Percentiles rank a stretch among this genome's conserved stretches.
Evolutionary conservation across 2,888 invertebrate species (phyloP).

Genomic region (Xylophagus ater): DNA sequence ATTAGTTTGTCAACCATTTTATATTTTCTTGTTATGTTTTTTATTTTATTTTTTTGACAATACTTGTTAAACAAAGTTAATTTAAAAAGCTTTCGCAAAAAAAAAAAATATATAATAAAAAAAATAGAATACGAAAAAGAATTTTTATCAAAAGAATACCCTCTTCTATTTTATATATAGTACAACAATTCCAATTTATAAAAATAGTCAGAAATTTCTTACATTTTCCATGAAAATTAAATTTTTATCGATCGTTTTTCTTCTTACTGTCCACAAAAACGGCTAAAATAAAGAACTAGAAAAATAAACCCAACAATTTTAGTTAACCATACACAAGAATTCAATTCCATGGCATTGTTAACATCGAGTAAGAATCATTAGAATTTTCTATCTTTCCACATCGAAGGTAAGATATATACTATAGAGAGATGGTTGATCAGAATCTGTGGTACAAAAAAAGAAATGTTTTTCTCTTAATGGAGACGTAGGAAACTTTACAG

Average conservation of each 20-base stretch:
- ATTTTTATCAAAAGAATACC: neutral
- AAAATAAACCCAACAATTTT: neutral
- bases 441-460: neutral
- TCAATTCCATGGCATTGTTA: constrained; percentile 11
- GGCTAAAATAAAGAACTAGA: neutral
- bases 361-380: constrained; percentile 11
- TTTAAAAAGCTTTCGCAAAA: neutral
- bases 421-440: constrained; percentile 7
- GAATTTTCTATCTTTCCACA: constrained; percentile 9
- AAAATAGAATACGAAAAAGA: neutral
- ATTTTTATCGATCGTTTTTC: constrained; percentile 8
- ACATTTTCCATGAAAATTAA: constrained; percentile 7
- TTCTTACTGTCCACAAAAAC: constrained; percentile 5
- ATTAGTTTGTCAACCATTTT: no score
- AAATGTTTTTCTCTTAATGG: constrained; percentile 3
- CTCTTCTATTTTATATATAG: no score
- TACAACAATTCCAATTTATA: no score
- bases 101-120: no score
- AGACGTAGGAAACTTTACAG: constrained; percentile 2
- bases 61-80: neutral
- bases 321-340: constrained; percentile 8
- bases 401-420: no score
- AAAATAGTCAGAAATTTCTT: constrained; percentile 5
- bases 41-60: constrained; percentile 3
- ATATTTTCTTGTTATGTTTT: no score